Evolutionary conservation across 2,888 invertebrate genomes (phyloP).

Genomic region (Ichneumoninae sp.): DNA sequence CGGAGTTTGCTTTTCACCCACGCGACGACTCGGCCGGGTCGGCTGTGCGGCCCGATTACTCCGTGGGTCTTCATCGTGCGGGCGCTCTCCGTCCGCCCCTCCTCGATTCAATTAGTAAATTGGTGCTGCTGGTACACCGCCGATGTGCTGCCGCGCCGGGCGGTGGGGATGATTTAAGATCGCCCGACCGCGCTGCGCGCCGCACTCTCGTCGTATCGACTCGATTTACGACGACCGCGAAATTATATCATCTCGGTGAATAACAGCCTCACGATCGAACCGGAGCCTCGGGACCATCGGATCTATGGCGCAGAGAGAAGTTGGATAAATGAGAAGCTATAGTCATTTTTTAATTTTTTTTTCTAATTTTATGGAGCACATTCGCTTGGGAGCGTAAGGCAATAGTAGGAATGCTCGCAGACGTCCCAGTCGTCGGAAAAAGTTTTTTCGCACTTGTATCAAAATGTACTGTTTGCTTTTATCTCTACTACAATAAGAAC

Average conservation of each 20-base stretch:
- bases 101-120: slow-evolving; percentile 82
- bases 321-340: too few relatives aligned
- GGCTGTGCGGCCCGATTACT: background rate
- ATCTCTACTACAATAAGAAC: too few relatives aligned
- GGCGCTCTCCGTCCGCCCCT: slow-evolving; percentile 4
- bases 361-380: background rate
- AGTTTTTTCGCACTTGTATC: too few relatives aligned
- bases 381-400: too few relatives aligned
- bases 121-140: slow-evolving; percentile 66
- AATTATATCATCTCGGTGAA: slow-evolving; percentile 10
- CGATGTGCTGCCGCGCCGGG: background rate
- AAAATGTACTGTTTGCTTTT: too few relatives aligned
- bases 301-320: too few relatives aligned
- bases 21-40: slow-evolving; percentile 42
- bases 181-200: slow-evolving; percentile 37
- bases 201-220: slow-evolving; percentile 43
- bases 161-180: slow-evolving; percentile 72
- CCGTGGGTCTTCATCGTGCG: background rate
- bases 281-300: too few relatives aligned
- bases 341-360: background rate
- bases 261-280: background rate
- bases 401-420: too few relatives aligned
- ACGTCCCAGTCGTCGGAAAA: too few relatives aligned
- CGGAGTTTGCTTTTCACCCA: slow-evolving; percentile 68
- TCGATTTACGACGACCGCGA: slow-evolving; percentile 58